Percentiles rank a stretch among this genome's conserved stretches.
phyloP scores from a whole-genome alignment of 2,797 vertebrate genomes.

The Kryptolebias ocellatus region DNA sequence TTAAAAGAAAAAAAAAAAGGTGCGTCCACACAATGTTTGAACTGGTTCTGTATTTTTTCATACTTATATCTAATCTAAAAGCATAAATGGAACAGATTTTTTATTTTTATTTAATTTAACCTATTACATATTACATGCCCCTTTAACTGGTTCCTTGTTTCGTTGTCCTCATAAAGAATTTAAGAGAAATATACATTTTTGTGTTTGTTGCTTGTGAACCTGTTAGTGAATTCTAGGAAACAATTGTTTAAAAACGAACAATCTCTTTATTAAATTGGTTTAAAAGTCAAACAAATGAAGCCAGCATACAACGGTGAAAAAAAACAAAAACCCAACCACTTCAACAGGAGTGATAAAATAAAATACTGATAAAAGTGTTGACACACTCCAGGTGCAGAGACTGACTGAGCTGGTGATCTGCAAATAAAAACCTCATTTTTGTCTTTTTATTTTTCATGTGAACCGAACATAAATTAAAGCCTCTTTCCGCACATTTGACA shows the following conservation, averaged over 20 bases:
- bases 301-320: slow-evolving; percentile 43
- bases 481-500: not conserved
- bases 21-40: no score
- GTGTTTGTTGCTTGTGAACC: not conserved
- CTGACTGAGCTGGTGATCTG: slow-evolving; percentile 2
- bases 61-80: no score
- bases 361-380: slow-evolving; percentile 36
- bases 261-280: slow-evolving; percentile 70
- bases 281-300: slow-evolving; percentile 64
- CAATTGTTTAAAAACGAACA: slow-evolving; percentile 40
- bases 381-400: slow-evolving; percentile 42
- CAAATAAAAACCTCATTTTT: slow-evolving; percentile 8
- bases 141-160: no score
- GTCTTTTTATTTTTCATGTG: not conserved
- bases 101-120: no score
- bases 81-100: no score
- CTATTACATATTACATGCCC: no score
- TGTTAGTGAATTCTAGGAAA: not conserved
- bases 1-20: no score
- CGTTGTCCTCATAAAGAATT: no score
- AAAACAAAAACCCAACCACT: slow-evolving; percentile 7
- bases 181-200: no score
- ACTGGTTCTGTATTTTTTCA: no score
- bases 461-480: slow-evolving; percentile 12
- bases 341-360: slow-evolving; percentile 59